Conservation (phyloP, 1,140 invertebrate species). For the Formica exsecta region DNA sequence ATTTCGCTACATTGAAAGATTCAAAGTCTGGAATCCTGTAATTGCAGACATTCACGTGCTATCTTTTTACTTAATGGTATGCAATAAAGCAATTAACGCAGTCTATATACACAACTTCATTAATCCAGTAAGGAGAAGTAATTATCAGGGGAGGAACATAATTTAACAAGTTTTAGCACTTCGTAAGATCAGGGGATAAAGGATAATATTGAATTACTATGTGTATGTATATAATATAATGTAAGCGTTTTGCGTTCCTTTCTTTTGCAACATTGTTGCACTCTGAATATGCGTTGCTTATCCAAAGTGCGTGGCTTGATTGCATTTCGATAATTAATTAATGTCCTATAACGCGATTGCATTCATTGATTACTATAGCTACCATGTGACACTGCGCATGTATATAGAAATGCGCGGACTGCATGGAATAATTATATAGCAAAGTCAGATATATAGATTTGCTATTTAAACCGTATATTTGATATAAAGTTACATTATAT, state of each 20-base stretch:
- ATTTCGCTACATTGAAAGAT: not conserved
- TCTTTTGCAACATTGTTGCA: not conserved
- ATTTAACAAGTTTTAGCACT: constrained; percentile 59
- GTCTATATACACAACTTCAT: constrained; percentile 62
- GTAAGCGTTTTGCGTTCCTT: not conserved
- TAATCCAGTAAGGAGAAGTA: constrained; percentile 70
- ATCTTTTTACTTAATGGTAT: constrained; percentile 55
- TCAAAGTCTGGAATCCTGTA: not conserved
- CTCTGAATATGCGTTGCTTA: not conserved
- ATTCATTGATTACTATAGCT: not conserved
- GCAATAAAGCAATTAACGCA: constrained; percentile 60
- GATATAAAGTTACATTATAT: not conserved
- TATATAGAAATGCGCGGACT: not conserved
- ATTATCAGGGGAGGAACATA: constrained; percentile 58
- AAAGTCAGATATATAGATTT: not conserved
- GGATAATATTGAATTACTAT: constrained; percentile 66
- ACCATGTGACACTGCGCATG: not conserved
- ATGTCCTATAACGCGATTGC: not conserved
- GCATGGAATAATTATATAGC: no score
- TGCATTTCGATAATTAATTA: constrained; percentile 28
- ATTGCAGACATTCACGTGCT: constrained; percentile 3
- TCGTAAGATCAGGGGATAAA: constrained; percentile 40
- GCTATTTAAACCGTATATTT: not conserved
- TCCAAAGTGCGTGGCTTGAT: not conserved
- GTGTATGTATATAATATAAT: not conserved